Evolutionary conservation across 2,888 invertebrate genomes (phyloP), one percentile per base, ranked within the genome.

Genomic region (Caenorhabditis japonica): DNA sequence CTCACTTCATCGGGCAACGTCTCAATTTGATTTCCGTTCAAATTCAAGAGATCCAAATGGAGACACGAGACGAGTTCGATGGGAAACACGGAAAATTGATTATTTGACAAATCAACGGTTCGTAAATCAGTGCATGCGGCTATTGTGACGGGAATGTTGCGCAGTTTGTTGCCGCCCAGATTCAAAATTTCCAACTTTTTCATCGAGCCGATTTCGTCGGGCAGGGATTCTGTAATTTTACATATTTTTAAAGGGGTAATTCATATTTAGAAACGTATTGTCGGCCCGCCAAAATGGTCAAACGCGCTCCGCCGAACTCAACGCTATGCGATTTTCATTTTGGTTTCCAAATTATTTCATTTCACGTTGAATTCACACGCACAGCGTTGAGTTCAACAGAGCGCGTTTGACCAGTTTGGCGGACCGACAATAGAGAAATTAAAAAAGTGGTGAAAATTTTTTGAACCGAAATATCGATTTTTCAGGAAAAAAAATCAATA

Each of bases 11-110:
- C 83, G 2, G 96, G 95, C 71, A 97, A 90, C 41, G 90, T 89
- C 10, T 68, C 92, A 49, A 99, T 93, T 87, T 92, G 92, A 88
- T 99, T 99, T 77, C 91, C 91, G 0, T 95, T 93, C 71, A 99
- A 88, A 88, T 97, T 95, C 33, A 97, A 89, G 2, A 76, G 43
- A 19, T 86, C 85, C 44, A 87, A 33, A 8, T 76, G 51, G 15
- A 77, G 59, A 10, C 97, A 90, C 0, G 92, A 92, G 46, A 82
- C 69, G 17, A 80, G 21, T 47, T 91, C 90, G 0, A 59, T 21
- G 0, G 96, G 94, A 75, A 97, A 91, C 43, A 90, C 89, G 4
- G 66, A 92, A 41, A 99, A 93, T 87, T 92, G 92, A 89, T 99
- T 99, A 77, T 91, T 91, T 0, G 95, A 93, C 68, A 97, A 88